Conservation (phyloP, 1,140 invertebrate species). For the Littorina saxatilis region DNA sequence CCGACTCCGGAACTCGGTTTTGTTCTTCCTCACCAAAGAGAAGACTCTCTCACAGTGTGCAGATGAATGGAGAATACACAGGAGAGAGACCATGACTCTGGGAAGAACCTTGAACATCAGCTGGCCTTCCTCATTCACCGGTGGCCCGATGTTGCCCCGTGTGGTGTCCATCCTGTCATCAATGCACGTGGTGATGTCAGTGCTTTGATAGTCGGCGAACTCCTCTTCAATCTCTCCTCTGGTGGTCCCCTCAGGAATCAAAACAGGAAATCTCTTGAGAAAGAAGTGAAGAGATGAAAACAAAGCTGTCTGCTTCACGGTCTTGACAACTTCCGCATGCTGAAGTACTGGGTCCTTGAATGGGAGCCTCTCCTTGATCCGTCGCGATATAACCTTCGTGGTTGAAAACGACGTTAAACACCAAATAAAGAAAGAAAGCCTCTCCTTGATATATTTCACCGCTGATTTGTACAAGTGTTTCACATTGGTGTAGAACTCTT, state of each 20-base stretch:
- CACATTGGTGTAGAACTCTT: background rate
- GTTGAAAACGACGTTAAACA: no score
- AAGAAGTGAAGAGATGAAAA: background rate
- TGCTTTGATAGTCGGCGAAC: background rate
- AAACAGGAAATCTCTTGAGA: background rate
- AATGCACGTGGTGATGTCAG: constrained; percentile 5
- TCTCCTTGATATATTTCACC: no score
- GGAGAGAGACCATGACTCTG: background rate
- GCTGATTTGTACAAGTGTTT: background rate
- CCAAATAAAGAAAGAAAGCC: no score
- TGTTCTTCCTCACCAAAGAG: constrained; percentile 12
- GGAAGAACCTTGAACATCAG: background rate
- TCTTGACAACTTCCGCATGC: constrained; percentile 7
- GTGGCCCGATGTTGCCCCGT: background rate
- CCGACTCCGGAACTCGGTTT: no score
- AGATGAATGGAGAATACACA: background rate
- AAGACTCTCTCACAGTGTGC: constrained; percentile 17
- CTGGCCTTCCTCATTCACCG: background rate
- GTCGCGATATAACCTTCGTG: no score
- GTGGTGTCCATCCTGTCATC: constrained; percentile 1
- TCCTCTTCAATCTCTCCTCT: background rate
- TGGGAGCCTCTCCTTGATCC: background rate
- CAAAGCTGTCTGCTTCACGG: no score
- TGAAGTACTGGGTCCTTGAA: background rate
- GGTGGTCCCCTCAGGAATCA: background rate